Base-by-base conservation (phyloP, 2,888 invertebrate genomes). In the Timandra comae region DNA sequence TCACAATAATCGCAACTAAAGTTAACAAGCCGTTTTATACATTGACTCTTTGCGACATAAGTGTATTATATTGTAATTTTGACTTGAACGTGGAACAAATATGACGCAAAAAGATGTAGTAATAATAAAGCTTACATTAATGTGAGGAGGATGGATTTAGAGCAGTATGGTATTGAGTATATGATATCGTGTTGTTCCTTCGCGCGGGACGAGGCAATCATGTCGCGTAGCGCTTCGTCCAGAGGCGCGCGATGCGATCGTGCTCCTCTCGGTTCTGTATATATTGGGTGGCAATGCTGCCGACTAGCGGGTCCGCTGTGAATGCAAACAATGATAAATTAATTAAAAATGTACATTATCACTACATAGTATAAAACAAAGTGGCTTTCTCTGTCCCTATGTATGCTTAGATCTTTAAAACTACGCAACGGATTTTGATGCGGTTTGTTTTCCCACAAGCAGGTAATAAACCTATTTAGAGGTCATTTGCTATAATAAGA, bases 221-320 rank as follows among this genome's bases (percentile, higher is more conserved):
- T 91, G 96, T 96, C 55, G 96, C 96, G 70, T 96, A 99, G 65
- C 98, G 92, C 84, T 98, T 98, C 74, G 99, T 99, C 99, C 99
- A 99, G 70, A 97, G 92, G 79, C 98, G 92, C 54, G 99, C 99
- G 79, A 97, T 97, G 74, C 97, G 93, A 82, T 99, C 98, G 74
- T 99, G 98, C 77, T 99, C 98, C 71, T 97, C 97, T 43, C 98
- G 90, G 84, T 99, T 98, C 85, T 97, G 97, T 57, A 97, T 89
- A 88, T 97, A 99, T 89, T 99, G 98, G 49, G 97, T 97, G 31
- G 98, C 99, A 88, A 99, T 98, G 78, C 96, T 97, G 50, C 98
- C 98, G 40, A 99, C 98, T 64, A 99, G 85, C 2, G 98, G 98
- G 87, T 99, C 98, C 68, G 96, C 97, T 93, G 82, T 2, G 89